A percentile compares a stretch with the other conserved stretches of the same genome.
Conservation (phyloP, 2,113 vertebrate species). For the Lucifuga dentata region DNA sequence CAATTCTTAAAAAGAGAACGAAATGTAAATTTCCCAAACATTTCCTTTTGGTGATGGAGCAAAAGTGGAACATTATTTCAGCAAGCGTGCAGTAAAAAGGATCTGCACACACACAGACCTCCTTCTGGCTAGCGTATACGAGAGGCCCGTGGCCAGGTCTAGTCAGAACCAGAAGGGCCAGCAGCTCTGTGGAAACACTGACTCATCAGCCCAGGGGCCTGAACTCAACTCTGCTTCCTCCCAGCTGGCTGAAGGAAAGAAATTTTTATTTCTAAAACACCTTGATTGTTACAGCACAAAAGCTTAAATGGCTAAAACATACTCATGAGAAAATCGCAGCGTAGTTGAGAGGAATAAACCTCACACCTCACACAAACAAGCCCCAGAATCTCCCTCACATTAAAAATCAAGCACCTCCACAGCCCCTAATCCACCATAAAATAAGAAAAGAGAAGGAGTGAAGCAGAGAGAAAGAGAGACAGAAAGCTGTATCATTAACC, state of each 20-base stretch:
- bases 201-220: constrained; percentile 64
- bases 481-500: constrained; percentile 58
- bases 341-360: constrained; percentile 44
- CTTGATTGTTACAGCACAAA: constrained; percentile 56
- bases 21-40: constrained; percentile 39
- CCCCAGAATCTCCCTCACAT: constrained; percentile 17
- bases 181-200: constrained; percentile 74
- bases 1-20: background rate
- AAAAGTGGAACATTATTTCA: background rate
- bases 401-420: constrained; percentile 32
- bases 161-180: constrained; percentile 43
- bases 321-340: constrained; percentile 5
- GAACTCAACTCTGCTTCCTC: constrained; percentile 56
- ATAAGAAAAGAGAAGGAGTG: constrained; percentile 18
- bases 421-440: constrained; percentile 40
- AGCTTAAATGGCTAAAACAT: constrained; percentile 49
- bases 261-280: constrained; percentile 55
- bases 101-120: constrained; percentile 11
- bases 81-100: background rate
- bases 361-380: constrained; percentile 51
- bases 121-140: constrained; percentile 31
- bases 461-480: constrained; percentile 18
- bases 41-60: constrained; percentile 26
- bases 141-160: constrained; percentile 43
- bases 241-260: constrained; percentile 49